Conservation (phyloP, 2,113 vertebrate genomes). For the Rhinoderma darwinii region DNA sequence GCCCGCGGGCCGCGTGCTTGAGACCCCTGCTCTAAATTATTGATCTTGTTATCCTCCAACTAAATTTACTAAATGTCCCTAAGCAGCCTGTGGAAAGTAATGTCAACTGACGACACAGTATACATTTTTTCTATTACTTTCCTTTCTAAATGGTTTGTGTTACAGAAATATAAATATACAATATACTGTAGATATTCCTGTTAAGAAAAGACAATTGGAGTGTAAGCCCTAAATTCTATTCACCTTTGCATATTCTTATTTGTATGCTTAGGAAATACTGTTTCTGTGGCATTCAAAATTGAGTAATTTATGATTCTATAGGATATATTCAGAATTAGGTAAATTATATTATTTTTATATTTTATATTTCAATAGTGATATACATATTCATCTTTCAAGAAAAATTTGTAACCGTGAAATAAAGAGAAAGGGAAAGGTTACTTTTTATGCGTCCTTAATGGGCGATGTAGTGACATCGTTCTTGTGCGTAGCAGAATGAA, state of each 20-base stretch:
- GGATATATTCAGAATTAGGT: not conserved
- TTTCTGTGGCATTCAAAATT: not conserved
- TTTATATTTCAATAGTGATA: not conserved
- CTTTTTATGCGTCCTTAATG: constrained; percentile 25
- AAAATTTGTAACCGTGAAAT: constrained; percentile 14
- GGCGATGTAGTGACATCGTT: constrained; percentile 12
- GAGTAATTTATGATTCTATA: not conserved
- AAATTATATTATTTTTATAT: not conserved
- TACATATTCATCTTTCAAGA: not conserved
- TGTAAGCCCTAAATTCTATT: not conserved
- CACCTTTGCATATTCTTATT: not conserved
- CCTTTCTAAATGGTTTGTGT: not conserved
- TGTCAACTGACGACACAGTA: no score
- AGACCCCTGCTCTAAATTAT: no score
- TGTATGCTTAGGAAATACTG: not conserved
- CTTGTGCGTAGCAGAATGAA: constrained; percentile 31
- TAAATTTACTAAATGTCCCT: no score
- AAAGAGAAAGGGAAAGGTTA: not conserved
- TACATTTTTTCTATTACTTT: no score
- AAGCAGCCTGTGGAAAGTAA: no score
- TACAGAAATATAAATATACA: not conserved
- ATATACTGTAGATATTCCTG: not conserved
- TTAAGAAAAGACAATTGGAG: not conserved
- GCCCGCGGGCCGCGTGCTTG: no score
- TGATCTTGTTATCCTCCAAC: no score